phyloP scores from a whole-genome alignment of 2,797 vertebrate genomes.

The Chaunax sp. region DNA sequence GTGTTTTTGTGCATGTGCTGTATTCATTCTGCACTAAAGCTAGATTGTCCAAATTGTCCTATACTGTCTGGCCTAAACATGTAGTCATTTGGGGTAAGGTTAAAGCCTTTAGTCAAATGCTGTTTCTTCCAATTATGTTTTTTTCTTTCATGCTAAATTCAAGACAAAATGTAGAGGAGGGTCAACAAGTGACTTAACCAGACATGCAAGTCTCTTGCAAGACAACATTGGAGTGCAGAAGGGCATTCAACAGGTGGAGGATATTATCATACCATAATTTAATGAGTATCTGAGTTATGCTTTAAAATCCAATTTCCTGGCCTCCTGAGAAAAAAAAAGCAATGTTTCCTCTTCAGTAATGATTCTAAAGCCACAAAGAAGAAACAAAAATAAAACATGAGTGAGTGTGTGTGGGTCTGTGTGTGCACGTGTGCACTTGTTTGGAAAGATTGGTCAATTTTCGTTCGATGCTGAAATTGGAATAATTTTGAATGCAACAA shows the following conservation, averaged over 20 bases:
- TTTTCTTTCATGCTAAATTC: background rate
- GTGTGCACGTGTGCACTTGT: background rate
- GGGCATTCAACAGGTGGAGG: background rate
- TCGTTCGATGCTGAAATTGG: conserved; percentile 14
- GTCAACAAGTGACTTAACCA: background rate
- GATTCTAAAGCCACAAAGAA: conserved; percentile 12
- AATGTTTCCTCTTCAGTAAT: conserved; percentile 22
- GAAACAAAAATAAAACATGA: conserved; percentile 5
- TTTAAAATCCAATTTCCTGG: conserved; percentile 58
- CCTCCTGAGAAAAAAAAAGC: conserved; percentile 7
- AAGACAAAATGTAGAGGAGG: background rate
- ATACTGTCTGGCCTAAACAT: conserved; percentile 13
- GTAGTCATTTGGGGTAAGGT: conserved; percentile 11
- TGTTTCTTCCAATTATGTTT: conserved; percentile 5
- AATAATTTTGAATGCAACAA: conserved; percentile 25
- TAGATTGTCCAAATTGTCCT: conserved; percentile 33
- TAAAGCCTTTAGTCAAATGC: conserved; percentile 7
- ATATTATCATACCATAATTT: background rate
- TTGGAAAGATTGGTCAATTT: background rate
- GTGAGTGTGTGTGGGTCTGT: background rate
- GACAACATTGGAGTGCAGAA: background rate
- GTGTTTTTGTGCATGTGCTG: no score
- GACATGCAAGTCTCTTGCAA: background rate
- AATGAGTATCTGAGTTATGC: background rate
- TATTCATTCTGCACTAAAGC: background rate